Percentiles rank a stretch among this genome's conserved stretches.
phyloP scores from a whole-genome alignment of 2,888 invertebrate genomes.

The Villa cingulata region DNA sequence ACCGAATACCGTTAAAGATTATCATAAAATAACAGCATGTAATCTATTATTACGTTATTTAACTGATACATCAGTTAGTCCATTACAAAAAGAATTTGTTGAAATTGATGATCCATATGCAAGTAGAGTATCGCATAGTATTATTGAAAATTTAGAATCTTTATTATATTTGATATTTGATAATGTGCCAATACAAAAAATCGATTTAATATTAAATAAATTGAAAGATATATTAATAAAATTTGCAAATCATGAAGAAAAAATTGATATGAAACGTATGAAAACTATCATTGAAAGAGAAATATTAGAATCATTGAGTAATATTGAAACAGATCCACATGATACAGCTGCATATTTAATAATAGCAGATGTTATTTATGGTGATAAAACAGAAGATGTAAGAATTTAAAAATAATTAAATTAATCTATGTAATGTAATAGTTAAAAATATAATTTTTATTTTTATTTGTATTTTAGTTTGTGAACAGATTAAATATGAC shows the following conservation, averaged over 20 bases:
- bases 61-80: constrained; percentile 75
- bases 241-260: constrained; percentile 37
- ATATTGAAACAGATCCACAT: constrained; percentile 64
- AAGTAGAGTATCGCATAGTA: constrained; percentile 40
- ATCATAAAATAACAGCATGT: constrained; percentile 48
- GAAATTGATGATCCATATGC: constrained; percentile 70
- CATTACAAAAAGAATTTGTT: constrained; percentile 68
- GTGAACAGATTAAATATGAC: constrained; percentile 55
- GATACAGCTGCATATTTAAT: constrained; percentile 60
- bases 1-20: constrained; percentile 43
- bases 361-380: constrained; percentile 75
- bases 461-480: constrained; percentile 37
- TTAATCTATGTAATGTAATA: too few species aligned
- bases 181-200: constrained; percentile 58
- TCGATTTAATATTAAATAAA: constrained; percentile 46
- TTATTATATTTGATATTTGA: constrained; percentile 56
- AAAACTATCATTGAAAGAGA: constrained; percentile 56
- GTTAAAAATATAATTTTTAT: neutral
- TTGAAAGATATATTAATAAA: constrained; percentile 39
- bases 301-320: constrained; percentile 51
- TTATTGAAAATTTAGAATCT: constrained; percentile 59
- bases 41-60: constrained; percentile 64
- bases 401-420: constrained; percentile 34
- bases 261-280: constrained; percentile 64
- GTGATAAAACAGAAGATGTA: constrained; percentile 57